phyloP scores from a whole-genome alignment of 2,888 invertebrate species.

The Gryllus longicercus region DNA sequence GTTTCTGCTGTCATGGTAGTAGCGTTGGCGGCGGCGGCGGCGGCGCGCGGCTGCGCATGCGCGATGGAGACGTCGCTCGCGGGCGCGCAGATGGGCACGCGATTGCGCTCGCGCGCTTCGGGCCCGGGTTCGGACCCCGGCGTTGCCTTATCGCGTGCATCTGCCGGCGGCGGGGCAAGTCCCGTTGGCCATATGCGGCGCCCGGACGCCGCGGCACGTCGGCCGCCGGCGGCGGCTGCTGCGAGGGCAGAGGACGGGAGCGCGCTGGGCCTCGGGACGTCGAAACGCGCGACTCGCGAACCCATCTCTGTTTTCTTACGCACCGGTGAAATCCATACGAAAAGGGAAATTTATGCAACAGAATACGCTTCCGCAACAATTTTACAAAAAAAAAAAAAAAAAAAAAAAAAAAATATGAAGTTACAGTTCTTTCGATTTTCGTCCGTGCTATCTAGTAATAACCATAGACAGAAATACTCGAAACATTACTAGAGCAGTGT shows the following conservation, averaged over 20 bases:
- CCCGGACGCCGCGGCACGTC: neutral
- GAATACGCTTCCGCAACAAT: no score
- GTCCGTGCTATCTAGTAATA: no score
- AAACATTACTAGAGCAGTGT: no score
- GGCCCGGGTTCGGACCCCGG: conserved; percentile 6
- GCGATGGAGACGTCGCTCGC: conserved; percentile 4
- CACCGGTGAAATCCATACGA: no score
- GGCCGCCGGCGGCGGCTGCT: neutral
- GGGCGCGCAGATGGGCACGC: conserved; percentile 4
- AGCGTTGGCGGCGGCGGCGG: neutral
- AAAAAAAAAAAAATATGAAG: no score
- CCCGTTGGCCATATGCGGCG: conserved; percentile 10
- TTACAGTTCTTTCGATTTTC: no score
- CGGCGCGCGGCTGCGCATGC: neutral
- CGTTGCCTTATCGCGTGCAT: neutral
- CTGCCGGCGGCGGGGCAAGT: neutral
- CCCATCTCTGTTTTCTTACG: no score
- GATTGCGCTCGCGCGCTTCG: neutral
- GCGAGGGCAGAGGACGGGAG: neutral
- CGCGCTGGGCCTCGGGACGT: no score
- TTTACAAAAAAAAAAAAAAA: no score
- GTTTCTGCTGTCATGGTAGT: neutral
- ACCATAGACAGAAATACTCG: no score
- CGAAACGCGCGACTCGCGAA: no score
- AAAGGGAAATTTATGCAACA: no score